phyloP scores from a whole-genome alignment of 2,797 vertebrate species.

The Leuciscus waleckii region DNA sequence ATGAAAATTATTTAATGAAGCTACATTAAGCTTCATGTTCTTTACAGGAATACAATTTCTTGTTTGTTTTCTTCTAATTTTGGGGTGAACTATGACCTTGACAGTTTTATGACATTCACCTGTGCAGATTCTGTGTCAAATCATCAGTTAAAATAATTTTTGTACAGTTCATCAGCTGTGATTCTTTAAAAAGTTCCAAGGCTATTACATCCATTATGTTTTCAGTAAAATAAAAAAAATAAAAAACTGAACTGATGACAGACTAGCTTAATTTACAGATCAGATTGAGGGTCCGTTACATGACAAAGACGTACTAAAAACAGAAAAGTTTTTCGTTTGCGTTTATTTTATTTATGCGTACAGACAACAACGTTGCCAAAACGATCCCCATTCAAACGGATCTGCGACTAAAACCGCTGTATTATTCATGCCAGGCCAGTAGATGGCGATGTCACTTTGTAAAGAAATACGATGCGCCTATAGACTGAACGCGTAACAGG shows the following conservation, averaged over 20 bases:
- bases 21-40: not conserved
- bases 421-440: not conserved
- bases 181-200: not conserved
- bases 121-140: constrained; percentile 9
- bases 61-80: constrained; percentile 1
- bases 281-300: not conserved
- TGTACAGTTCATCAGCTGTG: not conserved
- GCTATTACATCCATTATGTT: constrained; percentile 14
- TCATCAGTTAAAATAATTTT: not conserved
- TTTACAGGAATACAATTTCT: not conserved
- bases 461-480: not conserved
- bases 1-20: not conserved
- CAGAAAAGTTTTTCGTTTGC: not conserved
- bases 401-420: not conserved
- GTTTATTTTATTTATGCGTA: not conserved
- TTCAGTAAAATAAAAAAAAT: not conserved
- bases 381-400: not conserved
- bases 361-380: not conserved
- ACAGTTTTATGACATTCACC: not conserved
- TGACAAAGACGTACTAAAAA: not conserved
- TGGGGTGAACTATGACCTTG: constrained; percentile 2
- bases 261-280: constrained; percentile 5
- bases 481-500: not conserved
- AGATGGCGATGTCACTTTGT: not conserved
- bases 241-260: not conserved